Conservation (phyloP, 2,113 vertebrate species). For the Hydrochoerus hydrochaeris region DNA sequence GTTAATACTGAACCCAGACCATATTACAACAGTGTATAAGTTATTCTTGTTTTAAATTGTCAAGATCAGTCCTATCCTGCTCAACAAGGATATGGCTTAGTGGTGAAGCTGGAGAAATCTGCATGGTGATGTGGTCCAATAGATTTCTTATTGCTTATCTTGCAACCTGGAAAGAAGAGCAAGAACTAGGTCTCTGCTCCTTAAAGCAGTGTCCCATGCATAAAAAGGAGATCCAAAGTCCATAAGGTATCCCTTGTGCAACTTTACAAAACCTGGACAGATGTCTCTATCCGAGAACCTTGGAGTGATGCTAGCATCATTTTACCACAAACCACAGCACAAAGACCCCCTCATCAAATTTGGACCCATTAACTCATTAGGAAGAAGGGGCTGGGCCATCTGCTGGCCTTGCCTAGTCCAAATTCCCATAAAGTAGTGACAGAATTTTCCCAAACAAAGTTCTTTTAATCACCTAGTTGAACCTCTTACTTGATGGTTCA, state of each 20-base stretch:
- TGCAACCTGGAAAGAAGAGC: neutral
- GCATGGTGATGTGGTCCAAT: neutral
- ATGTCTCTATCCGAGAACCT: neutral
- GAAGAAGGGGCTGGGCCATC: neutral
- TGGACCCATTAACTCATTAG: neutral
- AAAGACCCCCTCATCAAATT: neutral
- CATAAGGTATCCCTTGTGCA: neutral
- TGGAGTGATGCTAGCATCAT: neutral
- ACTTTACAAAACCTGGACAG: neutral
- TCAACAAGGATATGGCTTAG: neutral
- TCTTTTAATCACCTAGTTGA: too few relatives aligned
- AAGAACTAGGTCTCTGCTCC: neutral
- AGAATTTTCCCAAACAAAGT: neutral
- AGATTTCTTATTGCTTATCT: neutral
- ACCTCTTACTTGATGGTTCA: too few relatives aligned
- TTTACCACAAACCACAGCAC: neutral
- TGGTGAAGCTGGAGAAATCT: neutral
- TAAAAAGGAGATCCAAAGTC: neutral
- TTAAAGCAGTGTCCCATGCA: neutral
- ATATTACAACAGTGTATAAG: neutral
- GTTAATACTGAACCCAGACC: neutral
- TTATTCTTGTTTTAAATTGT: neutral
- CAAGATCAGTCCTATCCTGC: neutral
- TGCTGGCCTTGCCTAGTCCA: neutral
- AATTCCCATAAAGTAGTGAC: neutral